These are phyloP conservation scores for Trachelus troglodyta DNA, from an alignment of 2,888 invertebrate genomes.

Conservation along the genomic window DNA sequence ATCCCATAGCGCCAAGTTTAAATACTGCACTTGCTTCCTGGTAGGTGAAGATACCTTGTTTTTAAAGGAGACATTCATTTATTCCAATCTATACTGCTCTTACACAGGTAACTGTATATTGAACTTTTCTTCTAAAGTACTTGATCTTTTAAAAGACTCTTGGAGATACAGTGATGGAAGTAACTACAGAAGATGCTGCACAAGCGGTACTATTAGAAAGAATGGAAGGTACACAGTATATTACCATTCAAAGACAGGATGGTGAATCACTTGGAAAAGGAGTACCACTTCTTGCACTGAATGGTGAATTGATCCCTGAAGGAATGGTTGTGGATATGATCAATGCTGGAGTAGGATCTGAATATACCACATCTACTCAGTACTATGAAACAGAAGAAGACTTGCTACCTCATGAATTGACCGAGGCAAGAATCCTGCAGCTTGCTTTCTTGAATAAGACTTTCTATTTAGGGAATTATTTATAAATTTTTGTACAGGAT, in stretches of 20 bases:
- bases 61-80: no score
- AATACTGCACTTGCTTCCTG: slow-evolving; percentile 11
- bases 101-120: no score
- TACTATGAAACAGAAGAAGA: slow-evolving; percentile 60
- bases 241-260: slow-evolving; percentile 63
- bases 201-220: slow-evolving; percentile 60
- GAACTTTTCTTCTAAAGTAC: no score
- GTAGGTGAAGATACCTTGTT: no score
- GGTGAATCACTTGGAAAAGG: slow-evolving; percentile 59
- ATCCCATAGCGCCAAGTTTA: slow-evolving; percentile 28
- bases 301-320: slow-evolving; percentile 60
- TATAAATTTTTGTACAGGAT: slow-evolving; percentile 60
- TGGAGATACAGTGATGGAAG: slow-evolving; percentile 49
- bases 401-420: slow-evolving; percentile 56
- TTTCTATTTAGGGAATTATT: not conserved
- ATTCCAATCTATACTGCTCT: no score
- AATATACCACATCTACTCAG: slow-evolving; percentile 54
- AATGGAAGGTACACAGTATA: slow-evolving; percentile 64
- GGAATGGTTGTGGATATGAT: slow-evolving; percentile 65
- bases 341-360: slow-evolving; percentile 57
- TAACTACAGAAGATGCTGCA: slow-evolving; percentile 58
- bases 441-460: not conserved
- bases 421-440: slow-evolving; percentile 48
- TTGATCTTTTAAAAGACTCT: no score
- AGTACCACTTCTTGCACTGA: slow-evolving; percentile 58